Base-by-base conservation (phyloP, 2,113 vertebrate species). In the Scatophagus argus region DNA sequence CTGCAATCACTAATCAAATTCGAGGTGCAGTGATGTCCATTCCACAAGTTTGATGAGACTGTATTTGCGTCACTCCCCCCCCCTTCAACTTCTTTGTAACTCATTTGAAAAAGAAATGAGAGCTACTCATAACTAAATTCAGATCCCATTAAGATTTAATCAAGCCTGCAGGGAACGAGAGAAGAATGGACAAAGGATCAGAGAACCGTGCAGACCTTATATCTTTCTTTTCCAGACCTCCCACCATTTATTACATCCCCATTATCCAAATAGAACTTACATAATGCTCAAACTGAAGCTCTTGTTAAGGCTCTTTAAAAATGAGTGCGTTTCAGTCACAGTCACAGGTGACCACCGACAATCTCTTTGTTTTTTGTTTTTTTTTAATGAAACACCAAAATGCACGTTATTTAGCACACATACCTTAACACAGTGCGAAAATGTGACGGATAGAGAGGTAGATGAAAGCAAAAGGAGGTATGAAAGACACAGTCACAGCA, bases 301-400 rank as follows among this genome's bases (percentile, higher is more conserved):
- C 8, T 46, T 39, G 23, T 3, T 39, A 38, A 66, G 29, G 13
- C 21, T n/a, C 32, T 39, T 10, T 25, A 13, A 25, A 66, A 67
- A 70, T 25, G 16, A 23, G 8, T 59, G 4, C 16, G 2, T 56
- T 55, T 65, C 46, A 13, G 25, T 43, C 12, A 1, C 39, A 31
- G 2, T 31, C 17, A 60, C 39, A 70, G 38, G 54, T 68, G 49
- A 78, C 62, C 73, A 79, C 46, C 39, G 31, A 58, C 56, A 68
- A 31, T 44, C 1, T 17, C 32, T 62, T 44, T 61, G 9, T 19
- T 21, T 25, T 72, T 43, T 44, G 17, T 41, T 19, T n/a, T 70
- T 49, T 52, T 77, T 77, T 78, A 82, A 84, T 85, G 55, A 71
- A 83, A 84, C 79, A 79, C 52, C 70, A 78, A 87, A n/a, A 78